Evolutionary conservation across 1,140 invertebrate species (phyloP).

Genomic region (Tetragonula clypearis): DNA sequence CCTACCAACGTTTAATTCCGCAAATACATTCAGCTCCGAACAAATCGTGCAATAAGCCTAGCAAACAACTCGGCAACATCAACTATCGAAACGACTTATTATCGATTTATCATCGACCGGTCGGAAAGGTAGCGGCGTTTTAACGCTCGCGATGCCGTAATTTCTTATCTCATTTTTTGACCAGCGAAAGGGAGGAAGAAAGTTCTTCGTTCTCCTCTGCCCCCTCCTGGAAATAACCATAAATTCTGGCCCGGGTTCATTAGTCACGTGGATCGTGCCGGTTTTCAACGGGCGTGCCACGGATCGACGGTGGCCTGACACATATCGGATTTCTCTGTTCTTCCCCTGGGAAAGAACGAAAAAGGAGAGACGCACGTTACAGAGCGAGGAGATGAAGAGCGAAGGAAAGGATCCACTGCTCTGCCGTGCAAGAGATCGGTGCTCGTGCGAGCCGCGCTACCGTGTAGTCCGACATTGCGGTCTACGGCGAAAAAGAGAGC

Average conservation of each 20-base stretch:
- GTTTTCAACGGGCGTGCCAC: slow-evolving; percentile 42
- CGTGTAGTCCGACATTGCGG: slow-evolving; percentile 9
- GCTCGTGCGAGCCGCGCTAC: slow-evolving; percentile 36
- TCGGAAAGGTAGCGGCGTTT: background rate
- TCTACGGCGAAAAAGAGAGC: slow-evolving; percentile 35
- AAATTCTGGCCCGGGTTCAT: slow-evolving; percentile 35
- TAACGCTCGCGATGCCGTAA: background rate
- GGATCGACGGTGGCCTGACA: slow-evolving; percentile 44
- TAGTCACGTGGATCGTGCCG: slow-evolving; percentile 40
- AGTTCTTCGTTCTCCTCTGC: background rate
- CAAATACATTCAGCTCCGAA: background rate
- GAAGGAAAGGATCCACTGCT: background rate
- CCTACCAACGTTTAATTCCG: background rate
- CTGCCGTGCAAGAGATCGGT: background rate
- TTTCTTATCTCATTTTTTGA: slow-evolving; percentile 15
- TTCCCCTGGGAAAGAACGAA: background rate
- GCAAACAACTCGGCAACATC: background rate
- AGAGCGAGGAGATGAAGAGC: background rate
- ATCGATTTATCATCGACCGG: slow-evolving; percentile 8
- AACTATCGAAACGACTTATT: background rate
- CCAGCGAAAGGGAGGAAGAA: background rate
- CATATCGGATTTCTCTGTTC: slow-evolving; percentile 18
- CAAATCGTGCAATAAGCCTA: background rate
- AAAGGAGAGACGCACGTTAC: slow-evolving; percentile 10
- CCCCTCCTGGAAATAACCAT: slow-evolving; percentile 1